A percentile compares a stretch with the other conserved stretches of the same genome.
Evolutionary conservation across 2,113 vertebrate genomes (phyloP).

Genomic region (Scomber japonicus): DNA sequence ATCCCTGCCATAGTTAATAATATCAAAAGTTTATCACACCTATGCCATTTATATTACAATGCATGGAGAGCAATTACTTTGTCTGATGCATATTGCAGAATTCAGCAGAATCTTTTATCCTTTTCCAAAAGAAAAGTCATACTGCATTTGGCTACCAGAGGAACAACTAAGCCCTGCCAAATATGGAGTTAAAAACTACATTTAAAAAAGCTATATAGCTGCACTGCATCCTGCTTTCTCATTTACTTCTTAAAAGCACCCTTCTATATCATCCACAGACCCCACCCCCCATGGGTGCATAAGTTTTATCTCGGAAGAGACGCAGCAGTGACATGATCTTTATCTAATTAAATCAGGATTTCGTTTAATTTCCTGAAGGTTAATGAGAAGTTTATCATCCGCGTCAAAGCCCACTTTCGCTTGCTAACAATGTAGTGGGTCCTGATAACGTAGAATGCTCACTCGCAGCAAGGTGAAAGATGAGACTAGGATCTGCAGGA

Average conservation of each 20-base stretch:
- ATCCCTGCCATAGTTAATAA: conserved; percentile 75
- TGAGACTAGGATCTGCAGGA: conserved; percentile 12
- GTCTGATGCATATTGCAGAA: conserved; percentile 52
- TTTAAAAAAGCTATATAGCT: background rate
- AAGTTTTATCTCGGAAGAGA: conserved; percentile 71
- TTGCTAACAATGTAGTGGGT: conserved; percentile 46
- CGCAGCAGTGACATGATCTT: conserved; percentile 70
- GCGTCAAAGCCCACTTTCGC: conserved; percentile 66
- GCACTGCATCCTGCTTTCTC: conserved; percentile 24
- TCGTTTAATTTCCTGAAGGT: conserved; percentile 79
- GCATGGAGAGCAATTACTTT: conserved; percentile 65
- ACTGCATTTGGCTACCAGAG: conserved; percentile 47
- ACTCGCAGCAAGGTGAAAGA: conserved; percentile 64
- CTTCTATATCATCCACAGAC: conserved; percentile 5
- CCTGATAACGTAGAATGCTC: conserved; percentile 51
- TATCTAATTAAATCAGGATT: conserved; percentile 81
- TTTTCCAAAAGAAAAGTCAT: conserved; percentile 39
- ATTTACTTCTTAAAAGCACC: conserved; percentile 1
- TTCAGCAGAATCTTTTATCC: conserved; percentile 57
- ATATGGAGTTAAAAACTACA: conserved; percentile 58
- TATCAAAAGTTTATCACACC: conserved; percentile 73
- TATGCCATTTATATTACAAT: conserved; percentile 52
- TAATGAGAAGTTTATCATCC: conserved; percentile 82
- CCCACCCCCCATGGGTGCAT: background rate
- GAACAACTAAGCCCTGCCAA: conserved; percentile 25